Conservation (phyloP, 2,888 invertebrate species). For the Megaustenia siamemsis region DNA sequence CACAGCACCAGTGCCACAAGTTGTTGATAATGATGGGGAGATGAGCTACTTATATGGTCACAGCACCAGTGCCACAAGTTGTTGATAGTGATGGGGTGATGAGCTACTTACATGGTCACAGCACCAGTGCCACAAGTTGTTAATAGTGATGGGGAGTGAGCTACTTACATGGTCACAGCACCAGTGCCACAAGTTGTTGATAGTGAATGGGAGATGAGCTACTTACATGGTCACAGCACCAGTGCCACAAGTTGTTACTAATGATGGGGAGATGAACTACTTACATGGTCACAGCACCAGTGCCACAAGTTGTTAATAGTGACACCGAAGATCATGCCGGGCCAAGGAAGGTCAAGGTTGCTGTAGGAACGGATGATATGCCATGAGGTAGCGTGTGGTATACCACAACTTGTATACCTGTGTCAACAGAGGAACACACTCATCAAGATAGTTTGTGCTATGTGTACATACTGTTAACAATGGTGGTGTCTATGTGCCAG, state of each 20-base stretch:
- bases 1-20: conserved; percentile 44
- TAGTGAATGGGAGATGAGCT: neutral
- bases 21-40: conserved; percentile 25
- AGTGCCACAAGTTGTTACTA: conserved; percentile 31
- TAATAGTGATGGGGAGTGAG: too few species aligned
- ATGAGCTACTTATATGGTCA: conserved; percentile 24
- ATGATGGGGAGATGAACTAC: neutral
- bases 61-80: conserved; percentile 42
- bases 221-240: conserved; percentile 48
- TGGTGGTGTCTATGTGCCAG: too few species aligned
- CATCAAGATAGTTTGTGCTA: too few species aligned
- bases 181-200: conserved; percentile 35
- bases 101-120: too few species aligned
- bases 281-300: conserved; percentile 49
- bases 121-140: too few species aligned
- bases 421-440: neutral
- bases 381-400: conserved; percentile 28
- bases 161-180: conserved; percentile 45
- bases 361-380: conserved; percentile 28
- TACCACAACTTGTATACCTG: conserved; percentile 42
- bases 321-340: conserved; percentile 49
- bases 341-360: conserved; percentile 47
- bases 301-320: conserved; percentile 31
- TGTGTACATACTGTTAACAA: too few species aligned
- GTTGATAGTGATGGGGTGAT: conserved; percentile 37